Base-by-base conservation (phyloP, 2,888 invertebrate species). In the Brenthis hecate region DNA sequence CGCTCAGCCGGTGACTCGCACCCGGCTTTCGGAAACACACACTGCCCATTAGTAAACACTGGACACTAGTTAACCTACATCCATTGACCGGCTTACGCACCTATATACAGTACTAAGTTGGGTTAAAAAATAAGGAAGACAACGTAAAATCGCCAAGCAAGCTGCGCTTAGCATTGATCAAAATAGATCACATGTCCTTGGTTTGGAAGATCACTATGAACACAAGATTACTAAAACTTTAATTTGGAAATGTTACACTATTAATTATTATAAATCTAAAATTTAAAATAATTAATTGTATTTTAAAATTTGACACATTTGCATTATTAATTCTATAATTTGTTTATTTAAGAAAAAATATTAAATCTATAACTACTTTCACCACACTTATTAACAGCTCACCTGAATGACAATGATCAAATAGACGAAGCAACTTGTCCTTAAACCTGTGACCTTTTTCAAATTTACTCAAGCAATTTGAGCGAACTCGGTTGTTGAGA, bases 41-140 rank as follows among this genome's bases (percentile, higher is more conserved):
- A 72, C 74, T 72, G 72, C 75, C 83, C 84, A 86, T 86, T 87
- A 83, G 80, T 82, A 80, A 79, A 81, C 81, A 84, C 81, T 85
- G 86, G 86, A 85, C 87, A 89, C 87, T 85, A 83, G 88, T 85
- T 89, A 85, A 80, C 89, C 91, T 82, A 91, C 88, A 86, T 90
- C 78, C 80, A 84, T 75, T 81, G 82, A 81, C 85, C 84, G 80
- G 81, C 79, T 82, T 80, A 72, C 74, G 72, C 74, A 75, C 76
- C 77, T 76, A 78, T 74, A 76, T 65, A 50, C 23, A 48, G 62
- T 53, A 63, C 36, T 69, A 53, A 69, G 63, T 63, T 48, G 43
- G 56, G 50, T 60, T 65, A 72, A 72, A 72, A 69, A 65, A 67
- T 66, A 63, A 71, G 72, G 74, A 75, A 72, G 53, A 61, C 51